Evolutionary conservation across 2,797 vertebrate species (phyloP).

Genomic region (Hypotaenidia philippensis): DNA sequence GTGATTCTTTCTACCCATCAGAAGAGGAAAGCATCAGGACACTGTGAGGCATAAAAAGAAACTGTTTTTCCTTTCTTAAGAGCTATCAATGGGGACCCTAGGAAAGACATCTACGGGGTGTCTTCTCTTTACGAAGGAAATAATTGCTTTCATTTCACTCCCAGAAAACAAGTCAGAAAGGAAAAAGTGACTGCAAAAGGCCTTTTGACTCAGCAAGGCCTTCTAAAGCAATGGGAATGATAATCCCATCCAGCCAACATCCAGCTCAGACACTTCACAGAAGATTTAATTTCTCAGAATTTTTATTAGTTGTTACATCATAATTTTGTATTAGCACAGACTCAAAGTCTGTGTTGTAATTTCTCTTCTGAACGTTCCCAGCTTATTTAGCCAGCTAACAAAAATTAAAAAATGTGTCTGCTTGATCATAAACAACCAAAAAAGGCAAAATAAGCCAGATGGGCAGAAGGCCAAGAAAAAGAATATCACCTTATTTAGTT

Average conservation of each 20-base stretch:
- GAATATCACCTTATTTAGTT: background rate
- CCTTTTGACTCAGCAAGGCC: accelerated
- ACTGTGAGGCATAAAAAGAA: background rate
- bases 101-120: background rate
- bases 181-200: background rate
- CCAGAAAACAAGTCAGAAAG: background rate
- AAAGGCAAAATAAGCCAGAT: background rate
- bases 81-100: background rate
- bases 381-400: background rate
- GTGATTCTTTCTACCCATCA: background rate
- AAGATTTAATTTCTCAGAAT: background rate
- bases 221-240: background rate
- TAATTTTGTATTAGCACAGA: background rate
- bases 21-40: background rate
- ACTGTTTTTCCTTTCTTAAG: background rate
- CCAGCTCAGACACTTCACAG: background rate
- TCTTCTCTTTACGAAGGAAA: background rate
- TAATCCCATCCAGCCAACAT: background rate
- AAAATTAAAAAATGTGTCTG: background rate
- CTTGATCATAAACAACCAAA: background rate
- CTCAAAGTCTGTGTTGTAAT: background rate
- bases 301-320: background rate
- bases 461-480: background rate
- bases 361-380: background rate
- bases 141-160: background rate